A percentile compares a stretch with the other conserved stretches of the same genome.
phyloP scores from a whole-genome alignment of 2,888 invertebrate species.

The Tubulanus polymorphus region DNA sequence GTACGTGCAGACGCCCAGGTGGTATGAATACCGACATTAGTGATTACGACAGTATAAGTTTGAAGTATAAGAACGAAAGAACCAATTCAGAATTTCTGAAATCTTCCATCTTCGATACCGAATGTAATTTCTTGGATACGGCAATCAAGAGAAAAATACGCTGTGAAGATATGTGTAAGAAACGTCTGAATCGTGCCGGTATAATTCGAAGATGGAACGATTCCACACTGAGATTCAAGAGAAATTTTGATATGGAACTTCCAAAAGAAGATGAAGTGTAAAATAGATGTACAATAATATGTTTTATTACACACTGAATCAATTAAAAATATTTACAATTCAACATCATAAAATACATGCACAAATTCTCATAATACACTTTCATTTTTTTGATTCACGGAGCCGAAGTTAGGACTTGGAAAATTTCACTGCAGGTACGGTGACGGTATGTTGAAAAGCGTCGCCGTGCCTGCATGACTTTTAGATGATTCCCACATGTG shows the following conservation, averaged over 20 bases:
- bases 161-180: constrained; percentile 1
- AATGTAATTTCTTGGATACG: not conserved
- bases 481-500: too few relatives aligned
- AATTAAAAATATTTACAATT: too few relatives aligned
- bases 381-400: too few relatives aligned
- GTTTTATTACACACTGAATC: too few relatives aligned
- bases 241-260: constrained; percentile 1
- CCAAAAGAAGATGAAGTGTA: not conserved
- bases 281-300: too few relatives aligned
- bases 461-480: too few relatives aligned
- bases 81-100: constrained; percentile 1
- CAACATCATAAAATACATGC: too few relatives aligned
- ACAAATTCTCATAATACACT: too few relatives aligned
- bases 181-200: not conserved
- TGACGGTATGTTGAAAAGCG: too few relatives aligned
- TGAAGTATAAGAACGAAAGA: not conserved
- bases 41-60: constrained; percentile 1
- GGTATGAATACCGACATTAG: not conserved
- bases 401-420: too few relatives aligned
- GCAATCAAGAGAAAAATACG: not conserved
- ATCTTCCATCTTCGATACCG: not conserved
- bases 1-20: constrained; percentile 1
- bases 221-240: not conserved
- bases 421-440: too few relatives aligned
- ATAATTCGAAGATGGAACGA: not conserved